phyloP scores from a whole-genome alignment of 2,113 vertebrate genomes.

The Peucedramus taeniatus region DNA sequence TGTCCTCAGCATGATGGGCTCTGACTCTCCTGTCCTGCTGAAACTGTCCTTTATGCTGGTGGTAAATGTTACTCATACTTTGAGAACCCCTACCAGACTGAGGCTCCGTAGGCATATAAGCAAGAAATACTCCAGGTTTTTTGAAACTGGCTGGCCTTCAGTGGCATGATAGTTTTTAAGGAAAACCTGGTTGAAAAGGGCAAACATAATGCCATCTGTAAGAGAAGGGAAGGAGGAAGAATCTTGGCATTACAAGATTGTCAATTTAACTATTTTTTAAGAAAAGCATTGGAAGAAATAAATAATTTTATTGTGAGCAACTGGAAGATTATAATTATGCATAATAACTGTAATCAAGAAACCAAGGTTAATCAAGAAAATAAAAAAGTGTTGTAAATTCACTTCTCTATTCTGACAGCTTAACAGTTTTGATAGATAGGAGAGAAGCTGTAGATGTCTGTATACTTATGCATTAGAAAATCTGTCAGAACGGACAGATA shows the following conservation, averaged over 20 bases:
- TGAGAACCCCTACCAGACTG: neutral
- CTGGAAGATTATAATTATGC: neutral
- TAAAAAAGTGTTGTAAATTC: neutral
- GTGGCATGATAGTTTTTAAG: neutral
- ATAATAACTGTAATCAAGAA: neutral
- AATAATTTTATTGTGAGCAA: neutral
- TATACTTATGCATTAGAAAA: neutral
- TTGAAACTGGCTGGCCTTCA: neutral
- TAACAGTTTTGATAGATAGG: neutral
- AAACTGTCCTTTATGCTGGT: neutral
- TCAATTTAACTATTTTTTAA: neutral
- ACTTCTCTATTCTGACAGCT: neutral
- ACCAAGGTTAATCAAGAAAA: neutral
- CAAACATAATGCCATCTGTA: neutral
- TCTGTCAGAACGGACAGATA: neutral
- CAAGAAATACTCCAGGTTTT: neutral
- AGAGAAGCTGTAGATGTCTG: neutral
- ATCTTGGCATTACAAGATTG: neutral
- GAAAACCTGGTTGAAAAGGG: neutral
- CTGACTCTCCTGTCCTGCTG: neutral
- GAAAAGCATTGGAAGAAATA: neutral
- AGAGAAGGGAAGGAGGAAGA: neutral
- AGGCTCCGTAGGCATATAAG: neutral
- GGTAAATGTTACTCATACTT: neutral
- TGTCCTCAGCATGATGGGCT: neutral